phyloP scores from a whole-genome alignment of 1,140 invertebrate genomes.

The Aphis craccivora region DNA sequence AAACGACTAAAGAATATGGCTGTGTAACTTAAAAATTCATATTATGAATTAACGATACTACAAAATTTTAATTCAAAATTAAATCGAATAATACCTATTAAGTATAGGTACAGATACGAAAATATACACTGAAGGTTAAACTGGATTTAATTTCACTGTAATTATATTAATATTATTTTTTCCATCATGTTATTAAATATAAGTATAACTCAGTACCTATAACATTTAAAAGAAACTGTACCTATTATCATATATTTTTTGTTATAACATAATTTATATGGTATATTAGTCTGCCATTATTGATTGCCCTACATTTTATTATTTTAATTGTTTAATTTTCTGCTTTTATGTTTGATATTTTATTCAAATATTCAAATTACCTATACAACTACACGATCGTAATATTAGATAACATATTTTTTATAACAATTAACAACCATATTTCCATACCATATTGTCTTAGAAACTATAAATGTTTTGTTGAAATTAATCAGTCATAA shows the following conservation, averaged over 20 bases:
- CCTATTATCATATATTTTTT: neutral
- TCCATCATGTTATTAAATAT: neutral
- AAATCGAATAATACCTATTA: too few relatives aligned
- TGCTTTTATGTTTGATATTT: neutral
- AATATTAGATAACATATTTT: neutral
- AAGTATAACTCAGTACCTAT: too few relatives aligned
- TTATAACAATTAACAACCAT: neutral
- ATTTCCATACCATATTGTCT: neutral
- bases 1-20: too few relatives aligned
- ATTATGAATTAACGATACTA: too few relatives aligned
- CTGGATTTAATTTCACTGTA: neutral
- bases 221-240: neutral
- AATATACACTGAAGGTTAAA: too few relatives aligned
- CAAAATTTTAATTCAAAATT: too few relatives aligned
- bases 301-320: neutral
- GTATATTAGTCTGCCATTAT: neutral
- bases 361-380: neutral
- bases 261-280: neutral
- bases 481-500: neutral
- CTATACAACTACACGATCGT: neutral
- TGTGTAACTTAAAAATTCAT: too few relatives aligned
- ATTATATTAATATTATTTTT: neutral
- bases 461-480: neutral
- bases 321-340: neutral
- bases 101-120: too few relatives aligned